These are phyloP conservation scores for Patiria pectinifera DNA, from an alignment of 53 echinoderm and acorn worm species.

Conservation along the genomic window DNA sequence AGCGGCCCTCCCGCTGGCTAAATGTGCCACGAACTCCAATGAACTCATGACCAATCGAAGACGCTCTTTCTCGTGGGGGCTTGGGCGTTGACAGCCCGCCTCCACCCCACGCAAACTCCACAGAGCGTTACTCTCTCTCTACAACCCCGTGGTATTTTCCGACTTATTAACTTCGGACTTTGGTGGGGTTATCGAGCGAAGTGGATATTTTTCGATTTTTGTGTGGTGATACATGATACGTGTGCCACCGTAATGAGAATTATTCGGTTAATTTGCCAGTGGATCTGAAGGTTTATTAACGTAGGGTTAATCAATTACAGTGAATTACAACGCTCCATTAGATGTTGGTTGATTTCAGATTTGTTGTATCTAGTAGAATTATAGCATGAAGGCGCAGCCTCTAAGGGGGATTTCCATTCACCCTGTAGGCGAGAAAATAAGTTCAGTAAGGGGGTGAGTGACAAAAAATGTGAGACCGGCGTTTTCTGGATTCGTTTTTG, in stretches of 20 bases:
- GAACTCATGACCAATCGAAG: slow-evolving; percentile 12
- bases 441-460: too few species aligned
- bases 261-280: background rate
- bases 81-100: background rate
- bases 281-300: background rate
- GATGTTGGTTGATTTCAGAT: background rate
- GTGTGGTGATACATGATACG: background rate
- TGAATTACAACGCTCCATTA: background rate
- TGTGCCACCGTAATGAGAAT: background rate
- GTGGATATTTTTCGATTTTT: background rate
- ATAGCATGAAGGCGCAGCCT: too few species aligned
- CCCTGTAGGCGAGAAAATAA: too few species aligned
- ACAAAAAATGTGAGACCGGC: too few species aligned
- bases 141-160: slow-evolving; percentile 4
- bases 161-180: slow-evolving; percentile 26
- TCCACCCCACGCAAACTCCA: background rate
- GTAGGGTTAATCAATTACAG: background rate
- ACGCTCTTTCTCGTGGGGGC: background rate
- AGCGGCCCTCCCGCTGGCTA: too few species aligned
- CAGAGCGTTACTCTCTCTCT: background rate
- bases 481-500: too few species aligned
- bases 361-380: background rate
- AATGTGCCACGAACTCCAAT: background rate
- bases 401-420: too few species aligned
- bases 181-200: slow-evolving; percentile 5